These are phyloP conservation scores for Rambutsinella grinnellia DNA, from an alignment of 2,888 invertebrate species.

Conservation along the genomic window DNA sequence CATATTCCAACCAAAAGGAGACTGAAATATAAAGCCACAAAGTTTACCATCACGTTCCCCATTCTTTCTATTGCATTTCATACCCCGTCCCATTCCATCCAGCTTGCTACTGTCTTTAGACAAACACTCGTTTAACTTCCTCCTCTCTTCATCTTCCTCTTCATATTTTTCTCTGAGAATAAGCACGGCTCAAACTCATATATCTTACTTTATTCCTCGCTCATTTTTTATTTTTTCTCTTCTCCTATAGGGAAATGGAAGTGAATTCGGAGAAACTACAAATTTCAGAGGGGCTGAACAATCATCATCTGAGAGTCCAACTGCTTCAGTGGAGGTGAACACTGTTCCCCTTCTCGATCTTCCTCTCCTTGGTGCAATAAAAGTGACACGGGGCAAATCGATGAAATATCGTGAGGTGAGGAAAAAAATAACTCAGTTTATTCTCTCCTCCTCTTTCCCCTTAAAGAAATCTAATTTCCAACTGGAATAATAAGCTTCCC, in stretches of 20 bases:
- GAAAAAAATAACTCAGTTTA: background rate
- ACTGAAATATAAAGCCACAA: conserved; percentile 16
- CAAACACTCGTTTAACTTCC: conserved; percentile 13
- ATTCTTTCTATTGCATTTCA: conserved; percentile 9
- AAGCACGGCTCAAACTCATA: conserved; percentile 27
- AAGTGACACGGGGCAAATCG: conserved; percentile 42
- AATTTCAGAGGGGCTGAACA: background rate
- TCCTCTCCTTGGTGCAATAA: conserved; percentile 39
- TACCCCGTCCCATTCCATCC: background rate
- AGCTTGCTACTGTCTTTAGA: background rate
- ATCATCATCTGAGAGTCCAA: background rate
- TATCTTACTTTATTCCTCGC: conserved; percentile 42
- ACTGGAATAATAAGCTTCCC: conserved; percentile 8
- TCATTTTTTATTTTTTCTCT: conserved; percentile 21
- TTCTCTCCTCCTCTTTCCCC: conserved; percentile 1
- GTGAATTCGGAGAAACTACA: background rate
- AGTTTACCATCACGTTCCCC: conserved; percentile 27
- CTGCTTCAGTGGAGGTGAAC: background rate
- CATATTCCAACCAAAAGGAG: too few relatives aligned
- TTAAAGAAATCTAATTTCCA: conserved; percentile 11
- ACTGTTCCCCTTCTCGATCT: conserved; percentile 14
- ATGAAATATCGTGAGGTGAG: conserved; percentile 52
- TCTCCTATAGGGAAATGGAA: conserved; percentile 6
- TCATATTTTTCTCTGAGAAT: conserved; percentile 8
- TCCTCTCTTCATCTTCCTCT: conserved; percentile 21